These are phyloP conservation scores for Lithophane socia DNA, from an alignment of 2,888 invertebrate genomes.

Conservation along the genomic window DNA sequence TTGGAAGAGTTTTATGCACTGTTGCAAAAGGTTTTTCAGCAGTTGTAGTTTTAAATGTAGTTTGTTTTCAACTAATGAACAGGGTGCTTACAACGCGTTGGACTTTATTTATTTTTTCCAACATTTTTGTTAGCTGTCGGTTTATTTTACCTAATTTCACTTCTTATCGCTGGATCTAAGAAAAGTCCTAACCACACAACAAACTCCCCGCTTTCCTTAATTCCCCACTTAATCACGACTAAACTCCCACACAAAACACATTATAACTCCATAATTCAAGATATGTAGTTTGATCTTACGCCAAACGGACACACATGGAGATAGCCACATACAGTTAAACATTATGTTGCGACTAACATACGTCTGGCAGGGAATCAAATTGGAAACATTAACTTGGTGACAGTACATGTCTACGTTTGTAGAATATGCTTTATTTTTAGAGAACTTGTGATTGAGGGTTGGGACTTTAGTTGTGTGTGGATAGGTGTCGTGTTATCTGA, in stretches of 20 bases:
- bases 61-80: neutral
- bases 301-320: conserved; percentile 62
- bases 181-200: neutral
- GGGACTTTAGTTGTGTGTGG: conserved; percentile 27
- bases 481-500: conserved; percentile 36
- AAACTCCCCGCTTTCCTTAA: neutral
- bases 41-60: neutral
- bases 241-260: conserved; percentile 46
- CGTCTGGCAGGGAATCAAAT: conserved; percentile 68
- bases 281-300: conserved; percentile 62
- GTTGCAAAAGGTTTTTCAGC: conserved; percentile 5
- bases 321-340: conserved; percentile 61
- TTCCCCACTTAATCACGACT: neutral
- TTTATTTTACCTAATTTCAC: neutral
- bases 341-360: conserved; percentile 61
- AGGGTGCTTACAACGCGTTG: neutral
- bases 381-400: conserved; percentile 63
- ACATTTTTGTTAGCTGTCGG: too few species aligned
- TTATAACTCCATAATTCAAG: conserved; percentile 59
- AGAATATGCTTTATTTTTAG: conserved; percentile 51
- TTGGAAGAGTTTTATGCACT: conserved; percentile 14
- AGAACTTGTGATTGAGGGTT: conserved; percentile 51
- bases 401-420: conserved; percentile 47
- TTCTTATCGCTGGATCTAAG: neutral
- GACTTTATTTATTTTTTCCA: neutral